Evolutionary conservation across 2,113 vertebrate species (phyloP).

Genomic region (Dipodomys stephensi): DNA sequence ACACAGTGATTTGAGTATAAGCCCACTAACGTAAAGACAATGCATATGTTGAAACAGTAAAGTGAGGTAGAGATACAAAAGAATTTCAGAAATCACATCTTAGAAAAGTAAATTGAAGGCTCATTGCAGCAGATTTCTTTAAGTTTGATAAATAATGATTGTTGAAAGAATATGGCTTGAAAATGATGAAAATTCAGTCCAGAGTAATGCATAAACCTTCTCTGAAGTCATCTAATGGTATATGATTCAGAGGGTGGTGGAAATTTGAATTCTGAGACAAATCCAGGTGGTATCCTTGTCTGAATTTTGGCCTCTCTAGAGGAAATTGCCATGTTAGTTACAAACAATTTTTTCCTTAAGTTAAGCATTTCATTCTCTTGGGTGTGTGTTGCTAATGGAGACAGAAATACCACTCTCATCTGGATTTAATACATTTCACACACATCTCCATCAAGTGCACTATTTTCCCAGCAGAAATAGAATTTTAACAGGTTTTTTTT

Average conservation of each 20-base stretch:
- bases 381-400: slow-evolving; percentile 81
- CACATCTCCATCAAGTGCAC: slow-evolving; percentile 80
- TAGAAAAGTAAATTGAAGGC: neutral
- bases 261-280: slow-evolving; percentile 48
- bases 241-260: slow-evolving; percentile 44
- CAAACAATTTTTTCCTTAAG: slow-evolving; percentile 78
- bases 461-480: slow-evolving; percentile 81
- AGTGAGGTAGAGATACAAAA: neutral
- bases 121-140: neutral
- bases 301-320: slow-evolving; percentile 58
- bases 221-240: neutral
- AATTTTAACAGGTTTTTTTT: slow-evolving; percentile 82
- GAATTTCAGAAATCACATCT: neutral
- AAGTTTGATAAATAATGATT: slow-evolving; percentile 34
- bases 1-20: neutral
- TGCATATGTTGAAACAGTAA: neutral
- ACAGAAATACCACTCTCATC: slow-evolving; percentile 86
- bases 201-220: slow-evolving; percentile 31
- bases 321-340: slow-evolving; percentile 84
- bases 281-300: slow-evolving; percentile 61
- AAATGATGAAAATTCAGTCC: slow-evolving; percentile 26
- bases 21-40: neutral
- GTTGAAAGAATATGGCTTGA: slow-evolving; percentile 13
- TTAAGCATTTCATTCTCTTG: slow-evolving; percentile 78
- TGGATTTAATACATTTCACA: slow-evolving; percentile 86